Base-by-base conservation (phyloP, 2,113 vertebrate genomes). In the Saguinus midas region DNA sequence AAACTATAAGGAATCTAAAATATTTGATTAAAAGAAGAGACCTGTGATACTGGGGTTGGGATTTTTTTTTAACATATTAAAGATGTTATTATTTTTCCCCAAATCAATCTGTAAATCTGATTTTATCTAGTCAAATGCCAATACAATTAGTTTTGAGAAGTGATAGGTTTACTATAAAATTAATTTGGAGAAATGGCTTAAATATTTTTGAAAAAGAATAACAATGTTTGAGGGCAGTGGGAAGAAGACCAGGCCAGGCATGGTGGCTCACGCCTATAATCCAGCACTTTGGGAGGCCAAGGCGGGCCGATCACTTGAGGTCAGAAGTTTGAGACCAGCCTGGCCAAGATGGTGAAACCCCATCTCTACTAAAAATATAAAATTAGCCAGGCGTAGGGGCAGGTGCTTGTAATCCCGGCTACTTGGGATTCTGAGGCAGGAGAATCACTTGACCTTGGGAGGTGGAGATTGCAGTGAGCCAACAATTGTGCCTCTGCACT, bases 51-150 rank as follows among this genome's bases (percentile, higher is more conserved):
- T 13, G 6, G 14, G 14, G 32, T 68, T 88, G n/a, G 83, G 64
- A 81, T 85, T 97, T 96, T 40, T 40, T 40, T 85, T 95, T 95
- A 84, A 35, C 16, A n/a, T 40, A 50, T 94, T 92, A 89, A 73
- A 80, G 43, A 29, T 84, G 13, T 73, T 2, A 68, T 75, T 90
- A 68, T 75, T 90, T 97, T 27, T 94, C 48, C 35, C 43, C 48
- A 57, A 18, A 35, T 95, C 20, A 80, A 1, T n/a, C 45, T 97
- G 76, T 32, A 89, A 25, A 43, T 91, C 86, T 82, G 72, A 72
- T 57, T 95, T 96, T 87, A 93, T 90, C 14, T 37, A 76, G 11
- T 78, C 45, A 88, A 61, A 66, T 76, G 43, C 20, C 40, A 90
- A 8, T 90, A 13, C 76, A 72, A 83, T 66, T 76, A 37, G 72